Conservation (phyloP, 2,797 vertebrate species). For the Lagorchestes hirsutus region DNA sequence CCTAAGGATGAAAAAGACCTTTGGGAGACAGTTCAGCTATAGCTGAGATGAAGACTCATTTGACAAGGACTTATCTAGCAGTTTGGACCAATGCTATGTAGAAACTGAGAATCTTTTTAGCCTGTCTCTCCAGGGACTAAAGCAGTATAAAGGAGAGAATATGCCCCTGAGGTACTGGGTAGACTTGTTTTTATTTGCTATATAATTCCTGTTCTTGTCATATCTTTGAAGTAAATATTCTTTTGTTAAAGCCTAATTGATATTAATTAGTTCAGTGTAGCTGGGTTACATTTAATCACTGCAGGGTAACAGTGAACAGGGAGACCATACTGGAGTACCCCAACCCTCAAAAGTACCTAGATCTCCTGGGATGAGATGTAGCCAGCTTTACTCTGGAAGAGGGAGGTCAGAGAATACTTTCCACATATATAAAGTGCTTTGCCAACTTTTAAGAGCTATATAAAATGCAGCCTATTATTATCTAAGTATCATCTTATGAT, state of each 20-base stretch:
- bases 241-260: not conserved
- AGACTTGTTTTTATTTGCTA: not conserved
- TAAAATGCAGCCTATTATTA: not conserved
- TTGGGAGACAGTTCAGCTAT: not conserved
- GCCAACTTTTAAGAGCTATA: not conserved
- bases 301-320: not conserved
- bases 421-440: not conserved
- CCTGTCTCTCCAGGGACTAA: not conserved
- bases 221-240: not conserved
- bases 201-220: not conserved
- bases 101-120: not conserved
- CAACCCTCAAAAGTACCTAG: not conserved
- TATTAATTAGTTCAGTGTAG: not conserved
- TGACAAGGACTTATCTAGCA: not conserved
- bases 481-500: not conserved
- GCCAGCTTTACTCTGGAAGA: not conserved
- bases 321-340: not conserved
- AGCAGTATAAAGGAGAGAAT: not conserved
- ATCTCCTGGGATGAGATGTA: not conserved
- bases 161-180: not conserved
- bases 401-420: not conserved
- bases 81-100: not conserved
- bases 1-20: not conserved
- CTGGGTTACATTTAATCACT: not conserved
- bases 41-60: not conserved